A percentile compares a stretch with the other conserved stretches of the same genome.
phyloP scores from a whole-genome alignment of 2,797 vertebrate species.

The Limnodromus scolopaceus region DNA sequence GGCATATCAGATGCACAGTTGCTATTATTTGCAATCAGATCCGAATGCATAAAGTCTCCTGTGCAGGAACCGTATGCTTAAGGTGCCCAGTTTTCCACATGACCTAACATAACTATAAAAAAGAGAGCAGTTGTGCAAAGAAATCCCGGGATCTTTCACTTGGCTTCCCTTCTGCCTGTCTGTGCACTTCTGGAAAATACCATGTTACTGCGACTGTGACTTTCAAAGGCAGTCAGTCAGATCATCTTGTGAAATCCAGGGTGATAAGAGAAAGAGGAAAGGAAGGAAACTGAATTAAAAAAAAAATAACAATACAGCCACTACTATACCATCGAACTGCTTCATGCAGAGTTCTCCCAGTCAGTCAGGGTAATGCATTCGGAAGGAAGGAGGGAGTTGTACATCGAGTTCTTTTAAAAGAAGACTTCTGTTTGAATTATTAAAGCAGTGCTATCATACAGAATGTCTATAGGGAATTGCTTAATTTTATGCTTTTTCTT shows the following conservation, averaged over 20 bases:
- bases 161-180: background rate
- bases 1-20: background rate
- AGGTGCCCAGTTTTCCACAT: background rate
- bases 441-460: slow-evolving; percentile 46
- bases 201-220: background rate
- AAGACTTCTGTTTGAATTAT: slow-evolving; percentile 67
- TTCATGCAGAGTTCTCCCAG: background rate
- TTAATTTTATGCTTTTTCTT: slow-evolving; percentile 66
- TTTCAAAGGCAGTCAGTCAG: background rate
- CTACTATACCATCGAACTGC: background rate
- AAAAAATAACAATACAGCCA: background rate
- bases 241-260: background rate
- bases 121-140: background rate
- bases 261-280: background rate
- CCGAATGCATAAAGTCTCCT: background rate
- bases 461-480: slow-evolving; percentile 34
- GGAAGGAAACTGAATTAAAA: background rate
- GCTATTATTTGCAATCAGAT: slow-evolving; percentile 25
- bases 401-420: background rate
- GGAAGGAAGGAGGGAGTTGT: background rate
- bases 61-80: slow-evolving; percentile 5
- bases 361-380: background rate
- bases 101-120: background rate
- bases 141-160: background rate
- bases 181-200: background rate